Evolutionary conservation across 2,797 vertebrate genomes (phyloP), one percentile per base, ranked within the genome.

Genomic region (Dendrocincla fuliginosa): DNA sequence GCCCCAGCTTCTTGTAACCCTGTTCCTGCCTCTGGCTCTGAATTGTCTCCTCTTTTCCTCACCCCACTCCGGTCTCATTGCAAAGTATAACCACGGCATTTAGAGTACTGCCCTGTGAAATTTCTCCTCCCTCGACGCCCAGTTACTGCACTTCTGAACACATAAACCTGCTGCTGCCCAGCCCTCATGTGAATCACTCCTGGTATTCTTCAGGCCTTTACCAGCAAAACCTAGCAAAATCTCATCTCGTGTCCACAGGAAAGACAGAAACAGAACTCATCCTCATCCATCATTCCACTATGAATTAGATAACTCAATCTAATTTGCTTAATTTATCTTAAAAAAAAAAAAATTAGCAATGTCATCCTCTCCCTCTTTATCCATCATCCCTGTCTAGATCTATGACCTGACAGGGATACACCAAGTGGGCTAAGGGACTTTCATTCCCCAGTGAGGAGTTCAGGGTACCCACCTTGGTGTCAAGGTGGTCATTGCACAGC

Each of bases 221-320:
- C n/a, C 63, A 82, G 69, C 33, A 92, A 87, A 94, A 67, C 23
- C 42, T 33, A 89, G 64, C 37, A 52, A 84, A 78, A 91, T 73
- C 79, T 91, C 69, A 79, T 88, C 79, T 78, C 42, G 42, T 73
- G 88, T 63, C 79, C 87, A 70, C 41, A 19, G 18, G 47, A 76
- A 76, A 61, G 59, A 90, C 76, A 79, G 65, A 93, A 93, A 85
- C 52, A 93, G 59, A 86, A 75, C 59, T 85, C 50, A 32, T 89
- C 53, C n/a, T 92, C 89, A 89, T 92, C 65, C 59, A 90, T 96
- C 89, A 93, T 89, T 85, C 76, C n/a, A 76, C 59, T 84, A 93
- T 84, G 92, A 85, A 94, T 96, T 93, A 92, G 61, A 84, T 89
- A 94, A 89, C 42, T 69, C 84, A 73, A 94, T 53, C 52, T 81